Conservation (phyloP, 2,797 vertebrate genomes). For the Chelmon rostratus region DNA sequence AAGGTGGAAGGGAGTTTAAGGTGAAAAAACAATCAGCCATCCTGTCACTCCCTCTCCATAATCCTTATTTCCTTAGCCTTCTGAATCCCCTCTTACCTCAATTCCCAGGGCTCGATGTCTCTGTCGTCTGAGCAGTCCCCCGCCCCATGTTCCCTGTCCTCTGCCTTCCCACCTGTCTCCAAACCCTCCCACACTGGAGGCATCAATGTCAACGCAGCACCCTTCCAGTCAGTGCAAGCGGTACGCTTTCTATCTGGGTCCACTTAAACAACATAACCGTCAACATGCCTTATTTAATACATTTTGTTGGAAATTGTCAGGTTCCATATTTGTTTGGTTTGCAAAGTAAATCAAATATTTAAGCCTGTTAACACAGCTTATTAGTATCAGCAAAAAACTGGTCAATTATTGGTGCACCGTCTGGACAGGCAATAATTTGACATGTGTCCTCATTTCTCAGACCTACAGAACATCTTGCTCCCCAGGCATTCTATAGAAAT, state of each 20-base stretch:
- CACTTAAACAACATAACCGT: slow-evolving; percentile 13
- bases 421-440: background rate
- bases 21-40: background rate
- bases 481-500: background rate
- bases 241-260: slow-evolving; percentile 81
- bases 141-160: slow-evolving; percentile 91
- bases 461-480: background rate
- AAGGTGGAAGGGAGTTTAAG: slow-evolving; percentile 14
- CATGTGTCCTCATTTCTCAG: slow-evolving; percentile 3
- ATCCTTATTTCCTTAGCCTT: slow-evolving; percentile 55
- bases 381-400: slow-evolving; percentile 7
- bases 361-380: background rate
- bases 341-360: slow-evolving; percentile 10
- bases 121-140: slow-evolving; percentile 93
- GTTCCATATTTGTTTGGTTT: background rate
- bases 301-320: background rate
- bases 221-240: slow-evolving; percentile 99
- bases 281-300: background rate
- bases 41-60: slow-evolving; percentile 33
- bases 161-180: slow-evolving; percentile 95
- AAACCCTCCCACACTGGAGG: slow-evolving; percentile 97
- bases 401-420: background rate
- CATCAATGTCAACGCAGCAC: slow-evolving; percentile 99
- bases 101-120: slow-evolving; percentile 90
- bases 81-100: slow-evolving; percentile 46